phyloP scores from a whole-genome alignment of 2,797 vertebrate species.

The Sebastes trivittatus region DNA sequence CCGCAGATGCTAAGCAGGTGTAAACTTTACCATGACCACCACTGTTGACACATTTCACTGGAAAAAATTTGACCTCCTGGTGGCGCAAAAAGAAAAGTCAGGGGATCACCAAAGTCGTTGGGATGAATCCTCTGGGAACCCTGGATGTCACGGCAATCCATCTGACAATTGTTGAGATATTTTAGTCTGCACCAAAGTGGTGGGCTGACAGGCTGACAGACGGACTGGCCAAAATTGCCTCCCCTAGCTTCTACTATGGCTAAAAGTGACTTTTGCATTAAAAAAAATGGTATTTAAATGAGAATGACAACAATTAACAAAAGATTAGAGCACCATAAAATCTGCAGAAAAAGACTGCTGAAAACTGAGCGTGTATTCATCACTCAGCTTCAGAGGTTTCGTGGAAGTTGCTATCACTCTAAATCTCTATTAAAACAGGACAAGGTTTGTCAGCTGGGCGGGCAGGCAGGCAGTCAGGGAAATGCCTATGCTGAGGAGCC shows the following conservation, averaged over 20 bases:
- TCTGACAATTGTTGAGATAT: neutral
- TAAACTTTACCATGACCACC: neutral
- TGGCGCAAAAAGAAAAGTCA: neutral
- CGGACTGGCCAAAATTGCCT: neutral
- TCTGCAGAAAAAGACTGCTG: neutral
- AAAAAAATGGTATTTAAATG: neutral
- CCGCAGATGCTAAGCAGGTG: neutral
- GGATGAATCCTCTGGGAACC: neutral
- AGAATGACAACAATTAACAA: neutral
- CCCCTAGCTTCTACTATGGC: neutral
- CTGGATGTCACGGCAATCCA: neutral
- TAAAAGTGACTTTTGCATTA: neutral
- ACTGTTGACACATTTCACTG: too few relatives aligned
- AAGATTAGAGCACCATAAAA: neutral
- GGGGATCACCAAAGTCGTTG: neutral
- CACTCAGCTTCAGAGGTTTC: slow-evolving; percentile 17
- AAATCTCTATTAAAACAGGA: slow-evolving; percentile 55
- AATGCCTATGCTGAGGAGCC: slow-evolving; percentile 69
- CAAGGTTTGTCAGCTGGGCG: slow-evolving; percentile 59
- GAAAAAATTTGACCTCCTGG: too few relatives aligned
- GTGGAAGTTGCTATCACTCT: slow-evolving; percentile 43
- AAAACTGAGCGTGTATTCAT: slow-evolving; percentile 4
- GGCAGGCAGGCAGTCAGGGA: slow-evolving; percentile 66
- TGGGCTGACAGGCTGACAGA: neutral
- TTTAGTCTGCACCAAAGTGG: neutral